These are phyloP conservation scores for Pelecanoides urinatrix DNA, from an alignment of 2,113 vertebrate species.

Conservation along the genomic window DNA sequence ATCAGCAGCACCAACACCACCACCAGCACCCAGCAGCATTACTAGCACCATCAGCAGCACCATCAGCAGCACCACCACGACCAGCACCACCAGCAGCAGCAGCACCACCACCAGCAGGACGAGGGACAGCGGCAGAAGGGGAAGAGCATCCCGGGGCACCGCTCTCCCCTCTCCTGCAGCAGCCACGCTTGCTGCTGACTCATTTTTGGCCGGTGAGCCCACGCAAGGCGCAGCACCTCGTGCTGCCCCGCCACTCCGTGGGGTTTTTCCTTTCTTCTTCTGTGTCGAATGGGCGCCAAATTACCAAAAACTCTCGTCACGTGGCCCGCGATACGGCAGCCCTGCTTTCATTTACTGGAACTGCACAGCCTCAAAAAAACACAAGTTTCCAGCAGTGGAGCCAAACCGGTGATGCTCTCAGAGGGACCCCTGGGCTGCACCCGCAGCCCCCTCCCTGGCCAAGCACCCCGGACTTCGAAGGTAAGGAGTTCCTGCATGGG, in stretches of 20 bases:
- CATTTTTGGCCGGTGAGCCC: conserved; percentile 69
- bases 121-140: background rate
- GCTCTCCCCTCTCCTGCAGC: background rate
- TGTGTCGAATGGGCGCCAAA: background rate
- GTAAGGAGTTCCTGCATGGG: background rate
- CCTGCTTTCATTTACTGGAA: conserved; percentile 74
- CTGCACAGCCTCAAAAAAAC: background rate
- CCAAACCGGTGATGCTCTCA: background rate
- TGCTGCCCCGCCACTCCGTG: background rate
- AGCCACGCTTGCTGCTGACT: conserved; percentile 67
- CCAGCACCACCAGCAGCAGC: too few relatives aligned
- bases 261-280: background rate
- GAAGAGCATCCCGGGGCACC: fast-evolving
- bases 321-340: conserved; percentile 20
- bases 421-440: background rate
- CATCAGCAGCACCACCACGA: too few relatives aligned
- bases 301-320: conserved; percentile 56
- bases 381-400: background rate
- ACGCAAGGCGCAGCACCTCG: background rate
- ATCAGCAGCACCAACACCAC: background rate
- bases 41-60: background rate
- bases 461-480: background rate
- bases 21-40: too few relatives aligned
- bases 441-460: background rate
- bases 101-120: background rate